Percentiles rank a stretch among this genome's conserved stretches.
These are phyloP conservation scores for Gortyna flavago DNA, from an alignment of 2,888 invertebrate genomes.

Conservation along the genomic window DNA sequence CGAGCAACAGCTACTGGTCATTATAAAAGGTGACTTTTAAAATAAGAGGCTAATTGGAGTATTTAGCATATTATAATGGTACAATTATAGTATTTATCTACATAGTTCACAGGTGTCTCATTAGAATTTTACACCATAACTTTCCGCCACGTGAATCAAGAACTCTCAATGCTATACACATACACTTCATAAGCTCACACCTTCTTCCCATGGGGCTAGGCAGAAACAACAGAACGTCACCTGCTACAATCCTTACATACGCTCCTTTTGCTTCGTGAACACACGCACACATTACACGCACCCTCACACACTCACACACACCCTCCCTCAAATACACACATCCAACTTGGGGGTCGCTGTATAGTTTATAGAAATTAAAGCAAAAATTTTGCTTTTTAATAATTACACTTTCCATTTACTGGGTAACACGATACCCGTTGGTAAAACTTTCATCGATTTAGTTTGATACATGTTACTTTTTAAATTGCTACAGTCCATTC, in stretches of 20 bases:
- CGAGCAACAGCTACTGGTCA: not conserved
- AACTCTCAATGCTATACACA: not conserved
- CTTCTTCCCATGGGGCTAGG: too few relatives aligned
- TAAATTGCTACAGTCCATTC: not conserved
- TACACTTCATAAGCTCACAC: not conserved
- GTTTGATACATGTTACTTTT: not conserved
- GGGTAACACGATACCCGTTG: not conserved
- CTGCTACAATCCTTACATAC: not conserved
- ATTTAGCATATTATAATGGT: not conserved
- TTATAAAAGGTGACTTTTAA: slow-evolving; percentile 11
- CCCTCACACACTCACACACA: too few relatives aligned
- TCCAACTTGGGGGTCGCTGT: not conserved
- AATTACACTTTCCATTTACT: not conserved
- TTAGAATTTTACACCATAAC: not conserved
- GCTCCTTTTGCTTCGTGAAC: not conserved
- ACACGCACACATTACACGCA: not conserved
- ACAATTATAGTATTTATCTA: slow-evolving; percentile 4
- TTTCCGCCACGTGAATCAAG: slow-evolving; percentile 8
- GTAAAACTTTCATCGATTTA: not conserved
- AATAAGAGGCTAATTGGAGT: slow-evolving; percentile 8
- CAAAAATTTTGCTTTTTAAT: not conserved
- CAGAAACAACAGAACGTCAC: too few relatives aligned
- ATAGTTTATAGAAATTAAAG: not conserved
- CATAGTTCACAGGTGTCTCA: not conserved
- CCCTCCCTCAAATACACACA: not conserved